Evolutionary conservation across 2,797 vertebrate genomes (phyloP).

Genomic region (Squalus acanthias): DNA sequence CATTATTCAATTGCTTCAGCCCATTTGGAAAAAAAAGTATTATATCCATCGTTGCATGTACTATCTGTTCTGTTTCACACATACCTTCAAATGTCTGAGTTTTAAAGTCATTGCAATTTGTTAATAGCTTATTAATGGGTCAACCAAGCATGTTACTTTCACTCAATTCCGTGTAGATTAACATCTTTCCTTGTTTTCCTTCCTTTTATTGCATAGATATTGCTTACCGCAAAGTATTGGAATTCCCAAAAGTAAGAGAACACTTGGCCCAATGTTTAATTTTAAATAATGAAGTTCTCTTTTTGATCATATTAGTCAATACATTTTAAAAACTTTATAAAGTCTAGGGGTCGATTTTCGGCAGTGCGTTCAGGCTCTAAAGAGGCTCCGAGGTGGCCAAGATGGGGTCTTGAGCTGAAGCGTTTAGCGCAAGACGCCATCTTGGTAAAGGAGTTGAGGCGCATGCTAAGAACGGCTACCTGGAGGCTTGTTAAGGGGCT

Average conservation of each 20-base stretch:
- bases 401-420: no score
- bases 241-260: neutral
- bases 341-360: neutral
- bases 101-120: neutral
- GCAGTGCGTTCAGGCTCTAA: neutral
- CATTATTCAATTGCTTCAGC: neutral
- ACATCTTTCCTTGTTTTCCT: neutral
- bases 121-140: neutral
- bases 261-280: neutral
- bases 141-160: neutral
- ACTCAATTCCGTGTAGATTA: neutral
- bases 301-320: neutral
- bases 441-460: neutral
- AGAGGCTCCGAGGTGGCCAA: neutral
- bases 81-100: neutral
- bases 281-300: neutral
- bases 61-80: neutral
- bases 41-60: neutral
- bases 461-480: neutral
- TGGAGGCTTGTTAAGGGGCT: neutral
- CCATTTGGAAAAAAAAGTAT: neutral
- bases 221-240: neutral
- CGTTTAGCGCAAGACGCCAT: neutral
- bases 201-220: neutral
- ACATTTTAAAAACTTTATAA: neutral